A percentile compares a stretch with the other conserved stretches of the same genome.
Conservation (phyloP, 2,888 invertebrate species). For the Scelioninae gen. 2 region DNA sequence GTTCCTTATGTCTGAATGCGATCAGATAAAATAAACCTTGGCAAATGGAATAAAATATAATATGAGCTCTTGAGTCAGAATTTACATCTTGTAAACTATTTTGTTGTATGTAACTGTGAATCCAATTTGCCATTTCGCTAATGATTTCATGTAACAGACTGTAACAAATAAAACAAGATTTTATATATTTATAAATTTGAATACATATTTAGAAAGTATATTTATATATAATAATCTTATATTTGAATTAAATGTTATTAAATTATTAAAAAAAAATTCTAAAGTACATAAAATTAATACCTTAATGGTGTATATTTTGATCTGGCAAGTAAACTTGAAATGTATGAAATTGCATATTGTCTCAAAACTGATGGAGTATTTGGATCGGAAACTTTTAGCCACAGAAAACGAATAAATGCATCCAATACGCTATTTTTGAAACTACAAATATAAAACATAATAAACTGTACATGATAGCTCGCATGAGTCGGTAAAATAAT, state of each 20-base stretch:
- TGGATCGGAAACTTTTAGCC: conserved; percentile 84
- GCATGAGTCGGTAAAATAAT: conserved; percentile 89
- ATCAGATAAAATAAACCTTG: conserved; percentile 95
- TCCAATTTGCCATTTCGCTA: conserved; percentile 87
- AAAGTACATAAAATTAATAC: conserved; percentile 78
- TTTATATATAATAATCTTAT: too few species aligned
- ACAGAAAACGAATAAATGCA: conserved; percentile 82
- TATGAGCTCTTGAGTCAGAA: conserved; percentile 83
- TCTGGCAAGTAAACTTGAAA: conserved; percentile 85
- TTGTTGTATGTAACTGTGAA: conserved; percentile 87
- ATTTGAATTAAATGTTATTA: too few species aligned
- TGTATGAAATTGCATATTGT: conserved; percentile 84
- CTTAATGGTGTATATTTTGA: conserved; percentile 79
- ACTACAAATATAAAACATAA: conserved; percentile 85
- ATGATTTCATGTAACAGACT: conserved; percentile 80
- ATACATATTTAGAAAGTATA: too few species aligned
- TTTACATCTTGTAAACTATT: conserved; percentile 78
- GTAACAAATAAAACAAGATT: too few species aligned
- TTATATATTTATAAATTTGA: too few species aligned
- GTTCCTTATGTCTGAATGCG: conserved; percentile 90
- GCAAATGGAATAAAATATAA: conserved; percentile 93
- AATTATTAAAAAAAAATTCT: too few species aligned
- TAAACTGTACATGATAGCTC: conserved; percentile 86
- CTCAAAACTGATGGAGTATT: conserved; percentile 80
- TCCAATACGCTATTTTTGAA: conserved; percentile 79